Conservation (phyloP, 2,888 invertebrate species). For the Arrhopalites spinosus region DNA sequence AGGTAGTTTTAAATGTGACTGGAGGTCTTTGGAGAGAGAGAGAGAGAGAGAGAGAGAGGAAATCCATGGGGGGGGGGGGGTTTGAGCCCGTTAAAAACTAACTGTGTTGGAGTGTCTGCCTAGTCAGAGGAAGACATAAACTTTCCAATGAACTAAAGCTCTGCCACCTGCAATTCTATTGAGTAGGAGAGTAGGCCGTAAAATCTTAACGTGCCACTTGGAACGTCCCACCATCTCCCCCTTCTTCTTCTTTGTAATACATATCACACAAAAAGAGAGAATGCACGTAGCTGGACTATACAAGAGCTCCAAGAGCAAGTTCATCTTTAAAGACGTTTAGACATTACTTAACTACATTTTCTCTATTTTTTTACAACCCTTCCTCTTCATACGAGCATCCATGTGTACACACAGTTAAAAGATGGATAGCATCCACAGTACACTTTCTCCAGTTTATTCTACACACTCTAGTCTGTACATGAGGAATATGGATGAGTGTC, state of each 20-base stretch:
- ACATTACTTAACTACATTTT: too few species aligned
- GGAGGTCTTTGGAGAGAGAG: neutral
- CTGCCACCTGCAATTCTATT: constrained; percentile 44
- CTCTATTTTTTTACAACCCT: too few species aligned
- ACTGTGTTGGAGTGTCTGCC: constrained; percentile 38
- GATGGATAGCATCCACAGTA: too few species aligned
- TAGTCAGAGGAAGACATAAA: constrained; percentile 32
- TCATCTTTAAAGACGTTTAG: too few species aligned
- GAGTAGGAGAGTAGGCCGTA: constrained; percentile 8
- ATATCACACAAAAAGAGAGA: neutral
- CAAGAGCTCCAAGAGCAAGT: neutral
- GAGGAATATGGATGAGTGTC: too few species aligned
- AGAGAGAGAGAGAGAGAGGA: neutral
- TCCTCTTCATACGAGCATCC: too few species aligned
- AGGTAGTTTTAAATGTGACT: neutral
- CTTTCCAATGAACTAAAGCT: constrained; percentile 47
- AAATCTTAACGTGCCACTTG: constrained; percentile 17
- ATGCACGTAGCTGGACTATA: neutral
- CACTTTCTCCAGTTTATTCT: too few species aligned
- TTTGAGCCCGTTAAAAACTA: neutral
- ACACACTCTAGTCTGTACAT: too few species aligned
- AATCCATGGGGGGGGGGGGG: constrained; percentile 1
- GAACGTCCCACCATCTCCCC: neutral
- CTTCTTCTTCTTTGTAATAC: neutral
- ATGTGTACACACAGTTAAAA: too few species aligned